Evolutionary conservation across 2,113 vertebrate species (phyloP), one percentile per base, ranked within the genome.

Genomic region (Aspidoscelis tigris): DNA sequence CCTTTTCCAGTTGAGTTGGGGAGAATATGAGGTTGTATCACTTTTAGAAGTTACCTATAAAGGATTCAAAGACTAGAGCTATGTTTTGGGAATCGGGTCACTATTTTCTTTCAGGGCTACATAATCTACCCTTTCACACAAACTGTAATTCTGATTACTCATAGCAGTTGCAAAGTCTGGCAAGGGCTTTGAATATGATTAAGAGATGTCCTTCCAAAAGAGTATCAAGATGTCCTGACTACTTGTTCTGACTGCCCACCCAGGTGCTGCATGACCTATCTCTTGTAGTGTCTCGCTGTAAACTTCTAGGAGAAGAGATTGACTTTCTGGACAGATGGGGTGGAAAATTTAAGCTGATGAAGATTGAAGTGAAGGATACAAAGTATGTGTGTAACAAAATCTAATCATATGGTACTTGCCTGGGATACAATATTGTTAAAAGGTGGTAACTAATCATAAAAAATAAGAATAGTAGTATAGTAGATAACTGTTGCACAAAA

Each of bases 281-380:
- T 69, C 55, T 90, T 80, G 93, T 96, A 87, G 93, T 96, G 72
- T 93, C 86, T 68, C 93, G 53, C 1, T 97, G 95, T 90, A 94
- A 87, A 87, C 82, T 88, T 81, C 84, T 97, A 47, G 96, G 96
- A 92, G 94, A 96, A 33, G 96, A 97, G 86, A 80, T 97, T 83
- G 94, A 96, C 43, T 96, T 96, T 90, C 93, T 97, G 92, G 91
- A 94, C 76, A 95, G 88, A 89, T 97, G 96, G 96, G 96, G 96
- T 81, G 93, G 94, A 81, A 96, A 95, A 86, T 97, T 94, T 91
- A 93, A 93, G 41, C 90, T 97, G 70, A 90, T 96, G 84, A 93
- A 94, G 87, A 91, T 88, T 55, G 84, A 91, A 47, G 81, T 97
- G 78, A 79, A 80, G 18, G 89, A 90, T 90, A 95, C 91, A 77